These are phyloP conservation scores for Danionella dracula DNA, from an alignment of 2,797 vertebrate species.

Conservation along the genomic window DNA sequence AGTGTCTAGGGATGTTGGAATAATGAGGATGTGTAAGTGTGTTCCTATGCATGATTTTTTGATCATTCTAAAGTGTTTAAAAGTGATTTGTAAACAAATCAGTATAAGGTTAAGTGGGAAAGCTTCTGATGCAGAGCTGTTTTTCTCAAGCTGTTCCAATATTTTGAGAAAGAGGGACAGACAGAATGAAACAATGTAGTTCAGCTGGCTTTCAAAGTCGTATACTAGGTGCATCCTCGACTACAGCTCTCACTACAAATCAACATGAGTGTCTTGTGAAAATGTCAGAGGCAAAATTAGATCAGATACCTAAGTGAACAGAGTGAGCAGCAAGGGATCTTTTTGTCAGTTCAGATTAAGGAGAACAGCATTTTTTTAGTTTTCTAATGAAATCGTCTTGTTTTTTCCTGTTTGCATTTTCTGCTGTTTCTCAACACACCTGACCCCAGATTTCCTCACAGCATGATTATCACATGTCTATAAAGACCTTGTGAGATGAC, in stretches of 20 bases:
- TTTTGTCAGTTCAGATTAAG: not conserved
- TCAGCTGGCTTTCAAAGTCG: slow-evolving; percentile 40
- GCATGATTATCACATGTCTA: not conserved
- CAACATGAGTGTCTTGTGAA: slow-evolving; percentile 58
- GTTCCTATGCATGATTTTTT: not conserved
- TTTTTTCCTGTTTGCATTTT: not conserved
- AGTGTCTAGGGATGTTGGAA: not conserved
- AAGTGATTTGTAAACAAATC: too few relatives aligned
- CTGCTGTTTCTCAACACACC: not conserved
- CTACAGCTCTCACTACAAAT: slow-evolving; percentile 48
- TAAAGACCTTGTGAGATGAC: slow-evolving; percentile 5
- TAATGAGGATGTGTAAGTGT: not conserved
- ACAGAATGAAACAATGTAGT: slow-evolving; percentile 59
- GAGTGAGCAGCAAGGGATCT: too few relatives aligned
- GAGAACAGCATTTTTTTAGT: too few relatives aligned
- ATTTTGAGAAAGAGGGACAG: slow-evolving; percentile 59
- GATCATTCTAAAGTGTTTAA: not conserved
- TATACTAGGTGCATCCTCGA: slow-evolving; percentile 59
- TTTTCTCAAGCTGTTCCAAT: slow-evolving; percentile 48
- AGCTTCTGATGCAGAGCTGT: not conserved
- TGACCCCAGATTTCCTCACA: not conserved
- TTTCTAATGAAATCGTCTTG: too few relatives aligned
- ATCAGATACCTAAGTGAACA: slow-evolving; percentile 28
- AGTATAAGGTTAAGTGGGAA: too few relatives aligned
- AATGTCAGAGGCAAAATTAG: slow-evolving; percentile 59